Conservation (phyloP, 2,113 vertebrate species). For the Eulemur macaco region DNA sequence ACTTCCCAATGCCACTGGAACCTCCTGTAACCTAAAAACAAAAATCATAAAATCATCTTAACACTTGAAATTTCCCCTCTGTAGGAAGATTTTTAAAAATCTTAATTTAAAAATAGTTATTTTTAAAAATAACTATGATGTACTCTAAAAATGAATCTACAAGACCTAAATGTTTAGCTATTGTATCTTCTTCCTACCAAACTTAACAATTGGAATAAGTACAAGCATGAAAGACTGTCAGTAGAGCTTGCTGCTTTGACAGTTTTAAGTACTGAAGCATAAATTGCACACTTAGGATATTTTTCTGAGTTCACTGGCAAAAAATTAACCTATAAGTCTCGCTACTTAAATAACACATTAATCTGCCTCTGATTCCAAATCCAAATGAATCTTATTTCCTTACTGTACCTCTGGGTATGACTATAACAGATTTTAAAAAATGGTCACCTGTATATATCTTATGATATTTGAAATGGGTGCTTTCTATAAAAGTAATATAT, state of each 20-base stretch:
- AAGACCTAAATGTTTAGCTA: not conserved
- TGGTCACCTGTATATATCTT: not conserved
- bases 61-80: not conserved
- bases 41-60: not conserved
- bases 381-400: not conserved
- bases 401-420: not conserved
- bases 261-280: not conserved
- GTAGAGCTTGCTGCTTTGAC: not conserved
- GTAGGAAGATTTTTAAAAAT: not conserved
- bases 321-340: not conserved
- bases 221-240: not conserved
- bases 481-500: not conserved
- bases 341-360: not conserved
- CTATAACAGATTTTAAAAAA: not conserved
- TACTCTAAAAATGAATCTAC: not conserved
- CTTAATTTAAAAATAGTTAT: too few relatives aligned
- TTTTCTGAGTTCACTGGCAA: not conserved
- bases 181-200: not conserved
- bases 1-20: conserved; percentile 98
- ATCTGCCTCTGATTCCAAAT: not conserved
- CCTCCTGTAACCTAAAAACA: conserved; percentile 94
- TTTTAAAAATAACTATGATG: not conserved
- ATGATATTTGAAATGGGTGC: not conserved
- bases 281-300: not conserved
- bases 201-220: not conserved